These are phyloP conservation scores for Ischnus inquisitorius DNA, from an alignment of 2,888 invertebrate species.

Conservation along the genomic window DNA sequence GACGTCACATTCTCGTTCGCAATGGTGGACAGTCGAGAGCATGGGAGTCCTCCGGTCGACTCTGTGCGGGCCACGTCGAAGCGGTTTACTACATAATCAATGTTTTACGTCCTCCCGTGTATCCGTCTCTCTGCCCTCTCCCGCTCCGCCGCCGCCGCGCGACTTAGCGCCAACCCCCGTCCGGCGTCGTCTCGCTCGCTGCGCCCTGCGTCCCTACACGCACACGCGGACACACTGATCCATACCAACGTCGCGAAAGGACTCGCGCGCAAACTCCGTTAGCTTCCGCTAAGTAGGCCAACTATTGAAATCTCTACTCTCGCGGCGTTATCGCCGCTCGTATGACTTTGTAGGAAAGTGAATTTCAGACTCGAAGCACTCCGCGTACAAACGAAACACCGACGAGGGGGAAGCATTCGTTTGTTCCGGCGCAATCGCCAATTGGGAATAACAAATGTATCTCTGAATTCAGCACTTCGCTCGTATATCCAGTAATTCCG, in stretches of 20 bases:
- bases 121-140: slow-evolving; percentile 47
- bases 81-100: slow-evolving; percentile 75
- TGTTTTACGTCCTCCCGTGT: slow-evolving; percentile 72
- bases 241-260: slow-evolving; percentile 27
- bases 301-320: slow-evolving; percentile 46
- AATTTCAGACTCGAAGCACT: not conserved
- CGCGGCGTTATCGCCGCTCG: not conserved
- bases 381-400: not conserved
- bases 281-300: slow-evolving; percentile 56
- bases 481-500: too few species aligned
- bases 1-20: slow-evolving; percentile 1
- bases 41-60: not conserved
- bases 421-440: not conserved
- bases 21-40: slow-evolving; percentile 17
- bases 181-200: slow-evolving; percentile 11
- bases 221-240: slow-evolving; percentile 22
- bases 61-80: slow-evolving; percentile 27
- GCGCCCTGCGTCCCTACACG: slow-evolving; percentile 19
- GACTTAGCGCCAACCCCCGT: slow-evolving; percentile 30
- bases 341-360: not conserved
- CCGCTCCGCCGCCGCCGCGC: slow-evolving; percentile 12
- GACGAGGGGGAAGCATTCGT: not conserved
- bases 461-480: not conserved
- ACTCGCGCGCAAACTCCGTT: slow-evolving; percentile 6
- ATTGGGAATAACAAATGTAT: slow-evolving; percentile 1